Evolutionary conservation across 2,113 vertebrate genomes (phyloP), one percentile per base, ranked within the genome.

Genomic region (Deroptyus accipitrinus): DNA sequence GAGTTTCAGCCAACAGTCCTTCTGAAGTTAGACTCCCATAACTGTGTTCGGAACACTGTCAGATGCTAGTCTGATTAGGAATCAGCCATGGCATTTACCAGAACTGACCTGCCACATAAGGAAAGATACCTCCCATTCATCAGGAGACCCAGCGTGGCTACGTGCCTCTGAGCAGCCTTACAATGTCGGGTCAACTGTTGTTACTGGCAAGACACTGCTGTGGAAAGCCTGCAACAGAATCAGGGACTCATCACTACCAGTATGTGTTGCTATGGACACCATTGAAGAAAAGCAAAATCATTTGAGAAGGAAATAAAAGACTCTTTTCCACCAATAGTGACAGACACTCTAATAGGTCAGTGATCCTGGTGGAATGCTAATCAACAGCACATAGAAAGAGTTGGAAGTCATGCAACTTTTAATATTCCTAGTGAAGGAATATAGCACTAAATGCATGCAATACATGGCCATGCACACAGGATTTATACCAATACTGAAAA

Each of bases 211-310:
- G 90, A 83, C 93, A 90, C 31, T 35, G 95, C 94, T 94, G 82
- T 88, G 82, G 94, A 94, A 91, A 95, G 91, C 30, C 96, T 95
- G 90, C 92, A 85, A 42, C 59, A 90, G 90, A 94, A 85, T 33
- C 92, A 77, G 90, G 75, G 95, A 88, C 94, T 96, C 96, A 96
- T 96, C 96, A 88, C 95, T 28, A 96, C 92, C 94, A 95, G 52
- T 12, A 59, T 88, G 90, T 86, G 96, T 97, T 97, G 94, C 95
- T 96, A 97, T 92, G 96, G 96, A 13, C 95, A 96, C 95, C 92
- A 88, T 52, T 91, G 94, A 92, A 83, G 82, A 97, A 96, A 96
- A 95, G 93, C 94, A 96, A 97, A 97, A 96, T 97, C 79, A 97
- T 97, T 88, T 97, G 93, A 96, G 92, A 93, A 95, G 87, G 85